These are phyloP conservation scores for Pediacus dermestoides DNA, from an alignment of 2,888 invertebrate genomes.

Conservation along the genomic window DNA sequence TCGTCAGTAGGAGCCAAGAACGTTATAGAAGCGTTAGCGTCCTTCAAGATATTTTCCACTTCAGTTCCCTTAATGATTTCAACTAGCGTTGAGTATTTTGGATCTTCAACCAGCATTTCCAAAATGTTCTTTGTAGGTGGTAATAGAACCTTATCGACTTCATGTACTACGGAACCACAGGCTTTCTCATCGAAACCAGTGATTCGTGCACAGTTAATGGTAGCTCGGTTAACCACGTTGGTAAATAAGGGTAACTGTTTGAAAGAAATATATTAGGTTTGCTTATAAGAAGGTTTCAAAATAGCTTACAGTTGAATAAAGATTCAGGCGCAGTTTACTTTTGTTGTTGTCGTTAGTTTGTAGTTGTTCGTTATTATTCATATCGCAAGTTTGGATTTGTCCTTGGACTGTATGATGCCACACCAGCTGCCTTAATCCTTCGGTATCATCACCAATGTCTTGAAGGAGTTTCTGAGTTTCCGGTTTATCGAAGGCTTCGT, in stretches of 20 bases:
- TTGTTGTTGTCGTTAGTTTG: conserved; percentile 49
- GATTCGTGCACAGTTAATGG: conserved; percentile 65
- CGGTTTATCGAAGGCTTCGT: conserved; percentile 58
- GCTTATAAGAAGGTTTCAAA: neutral
- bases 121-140: conserved; percentile 53
- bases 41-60: conserved; percentile 50
- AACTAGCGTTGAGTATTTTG: conserved; percentile 49
- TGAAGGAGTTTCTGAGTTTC: conserved; percentile 46
- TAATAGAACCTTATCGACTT: conserved; percentile 58
- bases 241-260: conserved; percentile 56
- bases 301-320: conserved; percentile 56
- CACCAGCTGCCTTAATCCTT: conserved; percentile 57
- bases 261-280: conserved; percentile 7
- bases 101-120: conserved; percentile 50
- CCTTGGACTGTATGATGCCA: conserved; percentile 60
- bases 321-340: conserved; percentile 58
- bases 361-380: conserved; percentile 55
- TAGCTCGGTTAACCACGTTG: conserved; percentile 58
- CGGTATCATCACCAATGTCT: conserved; percentile 45
- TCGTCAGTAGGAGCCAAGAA: conserved; percentile 59
- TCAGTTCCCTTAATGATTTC: conserved; percentile 51
- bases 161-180: conserved; percentile 66
- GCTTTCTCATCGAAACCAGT: conserved; percentile 60
- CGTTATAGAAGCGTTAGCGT: conserved; percentile 52
- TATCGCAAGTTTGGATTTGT: conserved; percentile 55